Evolutionary conservation across 2,113 vertebrate genomes (phyloP).

Genomic region (Marmota monax): DNA sequence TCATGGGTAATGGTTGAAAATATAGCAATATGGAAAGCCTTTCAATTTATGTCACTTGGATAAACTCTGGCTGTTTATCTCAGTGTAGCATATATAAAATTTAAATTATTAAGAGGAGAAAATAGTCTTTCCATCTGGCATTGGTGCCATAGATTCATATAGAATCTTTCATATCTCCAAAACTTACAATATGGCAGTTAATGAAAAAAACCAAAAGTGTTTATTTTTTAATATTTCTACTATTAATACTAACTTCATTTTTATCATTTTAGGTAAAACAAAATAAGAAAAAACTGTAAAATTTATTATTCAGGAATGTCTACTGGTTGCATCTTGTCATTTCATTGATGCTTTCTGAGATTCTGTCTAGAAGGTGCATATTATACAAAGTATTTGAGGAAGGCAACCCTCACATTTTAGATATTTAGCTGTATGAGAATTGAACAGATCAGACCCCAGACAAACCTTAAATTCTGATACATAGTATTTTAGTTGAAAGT

Average conservation of each 20-base stretch:
- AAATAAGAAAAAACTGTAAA: not conserved
- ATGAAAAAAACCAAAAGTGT: not conserved
- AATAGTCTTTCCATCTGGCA: constrained; percentile 28
- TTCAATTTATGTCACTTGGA: not conserved
- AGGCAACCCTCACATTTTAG: not conserved
- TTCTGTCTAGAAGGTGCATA: not conserved
- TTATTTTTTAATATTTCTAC: constrained; percentile 27
- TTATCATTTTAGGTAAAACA: not conserved
- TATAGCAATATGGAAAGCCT: not conserved
- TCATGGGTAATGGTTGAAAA: not conserved
- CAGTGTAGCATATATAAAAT: constrained; percentile 59
- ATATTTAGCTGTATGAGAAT: not conserved
- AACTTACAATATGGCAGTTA: constrained; percentile 41
- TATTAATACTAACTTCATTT: constrained; percentile 40
- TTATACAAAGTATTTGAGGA: not conserved
- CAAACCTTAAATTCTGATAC: not conserved
- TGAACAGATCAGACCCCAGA: not conserved
- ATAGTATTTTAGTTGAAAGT: not conserved
- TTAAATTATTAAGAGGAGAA: constrained; percentile 48
- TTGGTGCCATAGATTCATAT: not conserved
- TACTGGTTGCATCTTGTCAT: not conserved
- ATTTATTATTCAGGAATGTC: not conserved
- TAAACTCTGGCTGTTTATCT: constrained; percentile 48
- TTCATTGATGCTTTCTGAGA: not conserved
- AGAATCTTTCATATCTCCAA: not conserved